Percentiles rank a stretch among this genome's conserved stretches.
Conservation (phyloP, 2,888 invertebrate species). For the Rhogogaster chlorosoma region DNA sequence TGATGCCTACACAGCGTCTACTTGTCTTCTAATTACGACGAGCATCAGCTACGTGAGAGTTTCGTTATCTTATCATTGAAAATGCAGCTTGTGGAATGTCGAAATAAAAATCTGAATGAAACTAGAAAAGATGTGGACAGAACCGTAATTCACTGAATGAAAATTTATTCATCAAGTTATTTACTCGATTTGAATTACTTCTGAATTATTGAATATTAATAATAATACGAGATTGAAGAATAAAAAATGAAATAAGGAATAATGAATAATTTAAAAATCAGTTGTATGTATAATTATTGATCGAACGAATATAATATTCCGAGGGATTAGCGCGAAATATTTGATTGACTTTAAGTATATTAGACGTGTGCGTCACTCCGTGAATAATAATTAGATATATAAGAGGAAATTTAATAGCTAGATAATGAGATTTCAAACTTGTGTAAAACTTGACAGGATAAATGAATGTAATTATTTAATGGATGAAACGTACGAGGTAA, state of each 20-base stretch:
- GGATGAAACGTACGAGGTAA: slow-evolving; percentile 18
- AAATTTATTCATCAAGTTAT: not conserved
- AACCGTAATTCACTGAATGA: not conserved
- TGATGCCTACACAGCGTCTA: not conserved
- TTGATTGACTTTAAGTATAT: not conserved
- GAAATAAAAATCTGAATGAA: not conserved
- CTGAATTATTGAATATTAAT: not conserved
- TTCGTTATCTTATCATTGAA: slow-evolving; percentile 4
- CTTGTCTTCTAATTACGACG: not conserved
- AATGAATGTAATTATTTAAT: not conserved
- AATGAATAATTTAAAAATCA: not conserved
- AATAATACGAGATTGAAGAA: not conserved
- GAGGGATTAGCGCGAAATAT: not conserved
- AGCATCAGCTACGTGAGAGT: not conserved
- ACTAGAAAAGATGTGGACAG: not conserved
- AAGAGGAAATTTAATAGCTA: not conserved
- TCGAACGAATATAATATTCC: not conserved
- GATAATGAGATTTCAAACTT: slow-evolving; percentile 4
- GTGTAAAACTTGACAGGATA: not conserved
- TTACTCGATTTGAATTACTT: not conserved
- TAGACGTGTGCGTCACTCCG: not conserved
- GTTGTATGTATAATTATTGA: not conserved
- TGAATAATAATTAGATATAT: not conserved
- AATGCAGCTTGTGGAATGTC: not conserved
- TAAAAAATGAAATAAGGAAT: not conserved